These are phyloP conservation scores for Argopecten irradians DNA, from an alignment of 1,140 invertebrate species.

Conservation along the genomic window DNA sequence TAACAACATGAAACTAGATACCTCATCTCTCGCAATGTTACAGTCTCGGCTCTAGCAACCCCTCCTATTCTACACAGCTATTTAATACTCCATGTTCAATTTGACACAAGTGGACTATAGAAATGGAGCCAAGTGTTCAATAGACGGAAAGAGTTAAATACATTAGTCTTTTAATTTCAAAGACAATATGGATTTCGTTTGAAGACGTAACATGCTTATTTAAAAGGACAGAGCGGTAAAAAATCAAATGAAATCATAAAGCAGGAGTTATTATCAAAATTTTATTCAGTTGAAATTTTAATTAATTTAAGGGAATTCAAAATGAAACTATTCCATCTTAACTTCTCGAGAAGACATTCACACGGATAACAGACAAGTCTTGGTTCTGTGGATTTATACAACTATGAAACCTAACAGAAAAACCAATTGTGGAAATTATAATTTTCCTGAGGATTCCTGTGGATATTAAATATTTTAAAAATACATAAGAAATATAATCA, in stretches of 20 bases:
- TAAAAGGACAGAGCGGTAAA: background rate
- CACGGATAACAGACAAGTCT: too few species aligned
- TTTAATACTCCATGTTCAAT: background rate
- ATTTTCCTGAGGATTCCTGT: background rate
- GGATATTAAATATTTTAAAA: background rate
- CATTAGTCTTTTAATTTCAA: background rate
- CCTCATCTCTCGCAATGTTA: background rate
- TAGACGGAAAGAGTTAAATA: background rate
- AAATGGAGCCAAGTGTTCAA: background rate
- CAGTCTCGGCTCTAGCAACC: background rate
- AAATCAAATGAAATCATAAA: background rate
- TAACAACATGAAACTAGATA: background rate
- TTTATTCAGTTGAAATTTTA: background rate
- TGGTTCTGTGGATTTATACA: background rate
- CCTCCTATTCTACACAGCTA: background rate
- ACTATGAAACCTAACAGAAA: background rate
- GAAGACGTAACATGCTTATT: background rate
- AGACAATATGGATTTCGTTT: background rate
- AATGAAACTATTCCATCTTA: background rate
- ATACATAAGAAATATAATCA: constrained; percentile 26
- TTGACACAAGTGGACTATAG: background rate
- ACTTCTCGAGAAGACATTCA: background rate
- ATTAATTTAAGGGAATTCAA: background rate
- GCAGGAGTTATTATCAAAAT: too few species aligned
- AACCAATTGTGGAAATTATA: background rate